These are phyloP conservation scores for Acanthis flammea DNA, from an alignment of 2,797 vertebrate species.

Conservation along the genomic window DNA sequence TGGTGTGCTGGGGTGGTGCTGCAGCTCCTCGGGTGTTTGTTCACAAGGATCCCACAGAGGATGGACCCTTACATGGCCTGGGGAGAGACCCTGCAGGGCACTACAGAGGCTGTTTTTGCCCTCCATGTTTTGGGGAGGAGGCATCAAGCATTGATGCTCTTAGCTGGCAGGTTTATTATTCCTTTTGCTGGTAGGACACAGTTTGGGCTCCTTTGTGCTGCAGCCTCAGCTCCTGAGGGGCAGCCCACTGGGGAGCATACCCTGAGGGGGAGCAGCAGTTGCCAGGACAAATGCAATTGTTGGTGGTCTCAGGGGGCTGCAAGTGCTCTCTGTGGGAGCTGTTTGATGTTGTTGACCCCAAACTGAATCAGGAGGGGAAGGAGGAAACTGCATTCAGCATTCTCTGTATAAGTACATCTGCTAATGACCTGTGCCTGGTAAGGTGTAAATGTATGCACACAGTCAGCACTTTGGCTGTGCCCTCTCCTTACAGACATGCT, in stretches of 20 bases:
- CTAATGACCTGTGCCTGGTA: neutral
- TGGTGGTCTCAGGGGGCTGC: neutral
- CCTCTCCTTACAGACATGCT: neutral
- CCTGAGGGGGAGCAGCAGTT: neutral
- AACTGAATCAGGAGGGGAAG: neutral
- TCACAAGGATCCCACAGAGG: neutral
- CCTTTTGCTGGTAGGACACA: neutral
- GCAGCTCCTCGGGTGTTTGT: rapidly evolving
- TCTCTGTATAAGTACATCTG: neutral
- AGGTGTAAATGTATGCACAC: neutral
- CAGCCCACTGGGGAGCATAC: neutral
- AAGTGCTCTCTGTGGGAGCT: neutral
- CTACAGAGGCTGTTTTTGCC: rapidly evolving
- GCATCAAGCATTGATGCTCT: neutral
- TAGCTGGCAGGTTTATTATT: neutral
- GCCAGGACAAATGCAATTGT: neutral
- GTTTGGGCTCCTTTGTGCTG: neutral
- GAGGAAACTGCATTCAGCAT: neutral
- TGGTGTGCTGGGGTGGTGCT: neutral
- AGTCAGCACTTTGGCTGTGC: neutral
- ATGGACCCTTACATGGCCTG: neutral
- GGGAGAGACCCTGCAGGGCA: neutral
- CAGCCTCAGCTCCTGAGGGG: rapidly evolving
- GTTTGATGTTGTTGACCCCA: neutral
- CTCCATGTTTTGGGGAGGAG: neutral